These are phyloP conservation scores for Scelioninae gen. 1 DNA, from an alignment of 2,888 invertebrate genomes.

Conservation along the genomic window DNA sequence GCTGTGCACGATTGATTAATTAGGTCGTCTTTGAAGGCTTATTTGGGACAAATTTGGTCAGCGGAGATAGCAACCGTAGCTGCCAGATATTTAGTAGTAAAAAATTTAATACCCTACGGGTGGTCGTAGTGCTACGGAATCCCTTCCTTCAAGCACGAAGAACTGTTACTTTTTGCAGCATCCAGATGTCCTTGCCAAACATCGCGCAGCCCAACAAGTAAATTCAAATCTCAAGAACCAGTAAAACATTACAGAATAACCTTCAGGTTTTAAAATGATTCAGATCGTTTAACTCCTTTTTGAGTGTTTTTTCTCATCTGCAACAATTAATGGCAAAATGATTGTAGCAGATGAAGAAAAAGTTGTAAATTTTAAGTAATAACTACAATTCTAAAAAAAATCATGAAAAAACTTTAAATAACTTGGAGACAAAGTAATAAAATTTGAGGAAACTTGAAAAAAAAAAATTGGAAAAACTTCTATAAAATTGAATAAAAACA, in stretches of 20 bases:
- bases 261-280: no score
- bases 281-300: no score
- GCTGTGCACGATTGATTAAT: slow-evolving; percentile 31
- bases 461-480: no score
- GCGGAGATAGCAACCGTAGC: slow-evolving; percentile 41
- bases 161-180: background rate
- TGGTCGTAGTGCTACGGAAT: background rate
- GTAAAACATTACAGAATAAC: background rate
- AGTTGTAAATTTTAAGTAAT: no score
- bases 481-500: no score
- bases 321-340: no score
- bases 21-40: slow-evolving; percentile 67
- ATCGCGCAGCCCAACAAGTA: background rate
- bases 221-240: background rate
- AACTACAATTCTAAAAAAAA: no score
- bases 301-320: no score
- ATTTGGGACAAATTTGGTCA: slow-evolving; percentile 76
- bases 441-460: no score
- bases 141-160: background rate
- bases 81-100: background rate
- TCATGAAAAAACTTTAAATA: no score
- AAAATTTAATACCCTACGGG: slow-evolving; percentile 11
- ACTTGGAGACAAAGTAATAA: no score
- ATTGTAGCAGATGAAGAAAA: no score
- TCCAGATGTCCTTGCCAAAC: background rate